phyloP scores from a whole-genome alignment of 35 echinoderm and acorn worm species.

The Eucidaris tribuloides region DNA sequence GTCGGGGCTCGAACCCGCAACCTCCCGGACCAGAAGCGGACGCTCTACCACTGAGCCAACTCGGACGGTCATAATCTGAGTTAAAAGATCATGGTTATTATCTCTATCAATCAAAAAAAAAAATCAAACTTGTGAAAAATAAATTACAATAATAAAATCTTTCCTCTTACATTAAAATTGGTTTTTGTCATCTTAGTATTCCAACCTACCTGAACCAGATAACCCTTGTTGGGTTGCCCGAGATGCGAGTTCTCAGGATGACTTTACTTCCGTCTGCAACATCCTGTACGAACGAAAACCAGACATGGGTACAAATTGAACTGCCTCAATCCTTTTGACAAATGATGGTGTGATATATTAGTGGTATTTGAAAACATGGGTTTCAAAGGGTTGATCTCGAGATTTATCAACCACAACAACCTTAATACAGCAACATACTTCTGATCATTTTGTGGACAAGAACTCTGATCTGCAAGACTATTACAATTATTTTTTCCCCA shows the following conservation, averaged over 20 bases:
- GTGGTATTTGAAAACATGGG: neutral
- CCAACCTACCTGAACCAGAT: slow-evolving; percentile 76
- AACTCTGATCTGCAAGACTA: neutral
- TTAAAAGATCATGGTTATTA: too few relatives aligned
- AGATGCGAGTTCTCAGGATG: slow-evolving; percentile 49
- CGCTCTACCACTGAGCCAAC: too few relatives aligned
- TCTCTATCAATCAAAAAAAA: too few relatives aligned
- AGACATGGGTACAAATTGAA: too few relatives aligned
- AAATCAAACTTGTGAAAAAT: neutral
- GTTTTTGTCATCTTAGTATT: neutral
- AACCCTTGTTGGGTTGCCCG: slow-evolving; percentile 42
- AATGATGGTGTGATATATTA: neutral
- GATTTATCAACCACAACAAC: neutral
- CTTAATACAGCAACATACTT: neutral
- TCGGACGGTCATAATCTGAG: too few relatives aligned
- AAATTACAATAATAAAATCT: too few relatives aligned
- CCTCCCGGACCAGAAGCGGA: too few relatives aligned
- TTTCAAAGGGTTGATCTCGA: too few relatives aligned
- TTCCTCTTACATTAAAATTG: too few relatives aligned
- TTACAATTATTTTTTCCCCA: too few relatives aligned
- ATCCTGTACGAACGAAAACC: slow-evolving; percentile 47
- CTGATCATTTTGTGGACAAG: neutral
- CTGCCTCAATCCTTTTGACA: neutral
- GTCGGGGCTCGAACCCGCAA: too few relatives aligned
- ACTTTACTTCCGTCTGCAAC: slow-evolving; percentile 73